These are phyloP conservation scores for Tanytarsus gracilentus DNA, from an alignment of 2,888 invertebrate genomes.

Conservation along the genomic window DNA sequence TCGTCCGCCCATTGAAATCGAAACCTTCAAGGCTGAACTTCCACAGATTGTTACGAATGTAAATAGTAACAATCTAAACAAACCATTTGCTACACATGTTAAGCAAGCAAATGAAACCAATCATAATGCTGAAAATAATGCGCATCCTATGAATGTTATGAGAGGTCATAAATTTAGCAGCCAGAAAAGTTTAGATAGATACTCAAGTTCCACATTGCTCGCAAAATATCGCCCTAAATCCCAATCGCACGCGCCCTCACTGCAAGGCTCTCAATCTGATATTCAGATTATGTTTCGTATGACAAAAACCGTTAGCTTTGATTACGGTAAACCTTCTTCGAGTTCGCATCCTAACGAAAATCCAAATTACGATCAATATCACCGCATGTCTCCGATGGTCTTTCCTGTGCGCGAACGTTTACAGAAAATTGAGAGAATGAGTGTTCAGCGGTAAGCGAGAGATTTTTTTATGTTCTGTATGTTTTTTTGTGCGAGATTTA, in stretches of 20 bases:
- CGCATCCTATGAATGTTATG: background rate
- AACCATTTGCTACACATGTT: no score
- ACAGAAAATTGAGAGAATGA: constrained; percentile 20
- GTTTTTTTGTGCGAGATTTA: constrained; percentile 1
- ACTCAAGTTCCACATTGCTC: constrained; percentile 18
- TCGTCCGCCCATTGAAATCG: constrained; percentile 11
- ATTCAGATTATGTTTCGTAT: constrained; percentile 37
- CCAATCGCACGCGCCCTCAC: constrained; percentile 14
- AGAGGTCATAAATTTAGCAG: constrained; percentile 21
- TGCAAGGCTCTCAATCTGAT: constrained; percentile 36
- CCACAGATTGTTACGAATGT: background rate
- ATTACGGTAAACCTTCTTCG: constrained; percentile 35
- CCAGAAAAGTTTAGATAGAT: constrained; percentile 27
- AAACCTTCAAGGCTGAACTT: constrained; percentile 5
- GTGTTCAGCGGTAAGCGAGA: constrained; percentile 20
- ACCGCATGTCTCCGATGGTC: constrained; percentile 27
- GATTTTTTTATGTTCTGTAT: background rate
- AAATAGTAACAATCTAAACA: background rate
- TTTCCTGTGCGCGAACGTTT: constrained; percentile 22
- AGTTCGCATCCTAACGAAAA: background rate
- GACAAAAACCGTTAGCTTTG: constrained; percentile 44
- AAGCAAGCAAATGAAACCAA: background rate
- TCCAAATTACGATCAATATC: constrained; percentile 27
- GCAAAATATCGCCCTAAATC: constrained; percentile 18
- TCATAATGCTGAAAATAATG: background rate